A percentile compares a stretch with the other conserved stretches of the same genome.
Conservation (phyloP, 2,113 vertebrate genomes). For the Scolopax mira region DNA sequence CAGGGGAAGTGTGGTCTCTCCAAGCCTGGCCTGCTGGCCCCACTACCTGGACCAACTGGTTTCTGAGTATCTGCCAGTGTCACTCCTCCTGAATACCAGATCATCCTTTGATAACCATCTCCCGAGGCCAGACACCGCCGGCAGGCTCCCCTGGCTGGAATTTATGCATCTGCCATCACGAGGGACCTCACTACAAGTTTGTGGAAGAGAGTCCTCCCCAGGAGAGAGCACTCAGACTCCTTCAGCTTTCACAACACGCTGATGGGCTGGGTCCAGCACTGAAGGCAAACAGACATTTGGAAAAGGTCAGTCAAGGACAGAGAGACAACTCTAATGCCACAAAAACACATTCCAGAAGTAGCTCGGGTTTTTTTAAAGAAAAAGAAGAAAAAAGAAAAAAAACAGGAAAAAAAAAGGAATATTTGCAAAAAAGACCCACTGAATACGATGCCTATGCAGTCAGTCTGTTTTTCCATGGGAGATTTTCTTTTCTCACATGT, state of each 20-base stretch:
- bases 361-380: not conserved
- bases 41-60: not conserved
- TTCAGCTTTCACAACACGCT: not conserved
- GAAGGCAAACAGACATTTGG: conserved; percentile 10
- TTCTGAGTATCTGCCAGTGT: not conserved
- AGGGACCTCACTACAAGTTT: not conserved
- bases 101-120: not conserved
- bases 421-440: not conserved
- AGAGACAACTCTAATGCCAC: conserved; percentile 14
- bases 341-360: not conserved
- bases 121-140: not conserved
- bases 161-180: not conserved
- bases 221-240: not conserved
- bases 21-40: not conserved
- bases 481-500: conserved; percentile 9
- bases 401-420: not conserved
- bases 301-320: conserved; percentile 61
- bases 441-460: not conserved
- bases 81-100: not conserved
- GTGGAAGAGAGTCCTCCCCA: not conserved
- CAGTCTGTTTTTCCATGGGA: not conserved
- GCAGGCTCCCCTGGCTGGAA: not conserved
- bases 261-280: not conserved
- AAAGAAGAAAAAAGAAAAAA: no score
- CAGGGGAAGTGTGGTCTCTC: not conserved